Evolutionary conservation across 2,888 invertebrate species (phyloP).

Genomic region (Eilema griseolum): DNA sequence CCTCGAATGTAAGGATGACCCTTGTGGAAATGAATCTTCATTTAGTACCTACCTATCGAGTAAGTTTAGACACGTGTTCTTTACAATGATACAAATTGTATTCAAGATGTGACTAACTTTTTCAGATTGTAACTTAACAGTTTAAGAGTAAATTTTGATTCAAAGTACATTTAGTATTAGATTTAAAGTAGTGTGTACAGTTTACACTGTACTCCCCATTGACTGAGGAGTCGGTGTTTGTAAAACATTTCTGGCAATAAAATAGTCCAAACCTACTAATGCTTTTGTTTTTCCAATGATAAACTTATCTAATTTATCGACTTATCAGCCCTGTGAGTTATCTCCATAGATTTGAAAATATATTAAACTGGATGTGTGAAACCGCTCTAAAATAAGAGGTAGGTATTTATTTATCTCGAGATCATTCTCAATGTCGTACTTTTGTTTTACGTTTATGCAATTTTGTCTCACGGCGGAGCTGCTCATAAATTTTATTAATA

Average conservation of each 20-base stretch:
- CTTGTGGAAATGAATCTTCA: slow-evolving; percentile 77
- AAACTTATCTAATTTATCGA: slow-evolving; percentile 8
- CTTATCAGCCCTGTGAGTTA: slow-evolving; percentile 2
- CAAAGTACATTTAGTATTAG: slow-evolving; percentile 82
- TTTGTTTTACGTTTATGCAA: background rate
- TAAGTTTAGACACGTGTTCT: slow-evolving; percentile 68
- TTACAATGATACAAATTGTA: slow-evolving; percentile 60
- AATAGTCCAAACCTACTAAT: slow-evolving; percentile 79
- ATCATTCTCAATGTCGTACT: background rate
- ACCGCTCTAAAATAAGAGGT: background rate
- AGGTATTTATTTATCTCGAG: background rate
- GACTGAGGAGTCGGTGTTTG: slow-evolving; percentile 78
- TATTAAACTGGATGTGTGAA: background rate
- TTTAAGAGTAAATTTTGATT: slow-evolving; percentile 69
- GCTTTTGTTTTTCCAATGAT: slow-evolving; percentile 48
- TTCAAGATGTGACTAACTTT: slow-evolving; percentile 78
- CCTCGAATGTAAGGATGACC: slow-evolving; percentile 80
- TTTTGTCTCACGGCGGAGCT: too few species aligned
- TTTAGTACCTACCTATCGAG: slow-evolving; percentile 59
- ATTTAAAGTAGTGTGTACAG: slow-evolving; percentile 81
- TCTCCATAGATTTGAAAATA: background rate
- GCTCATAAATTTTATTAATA: too few species aligned
- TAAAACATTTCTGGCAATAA: slow-evolving; percentile 86
- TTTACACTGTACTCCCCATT: slow-evolving; percentile 72
- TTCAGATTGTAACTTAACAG: slow-evolving; percentile 65